These are phyloP conservation scores for Leptinotarsa lineolata DNA, from an alignment of 1,140 invertebrate species.

Conservation along the genomic window DNA sequence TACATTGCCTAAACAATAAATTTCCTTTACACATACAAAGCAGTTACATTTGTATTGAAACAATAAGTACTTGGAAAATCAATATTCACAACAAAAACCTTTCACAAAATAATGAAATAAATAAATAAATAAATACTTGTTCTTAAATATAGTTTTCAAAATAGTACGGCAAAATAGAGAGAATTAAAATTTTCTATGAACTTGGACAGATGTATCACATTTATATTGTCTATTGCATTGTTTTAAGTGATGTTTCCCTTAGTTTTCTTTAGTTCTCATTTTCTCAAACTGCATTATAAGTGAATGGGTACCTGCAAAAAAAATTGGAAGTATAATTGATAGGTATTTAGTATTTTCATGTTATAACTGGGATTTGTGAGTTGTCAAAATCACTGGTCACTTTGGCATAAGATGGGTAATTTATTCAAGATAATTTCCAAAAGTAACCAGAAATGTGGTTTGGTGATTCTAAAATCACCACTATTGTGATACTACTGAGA, in stretches of 20 bases:
- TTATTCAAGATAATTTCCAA: too few relatives aligned
- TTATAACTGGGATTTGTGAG: neutral
- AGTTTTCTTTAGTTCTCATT: constrained; percentile 31
- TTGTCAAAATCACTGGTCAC: neutral
- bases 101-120: neutral
- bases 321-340: neutral
- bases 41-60: too few relatives aligned
- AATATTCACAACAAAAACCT: too few relatives aligned
- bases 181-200: neutral
- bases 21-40: too few relatives aligned
- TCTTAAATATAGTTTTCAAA: neutral
- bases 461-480: too few relatives aligned
- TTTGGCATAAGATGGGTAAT: neutral
- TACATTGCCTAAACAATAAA: too few relatives aligned
- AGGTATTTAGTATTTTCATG: neutral
- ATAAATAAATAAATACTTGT: constrained; percentile 4
- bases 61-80: too few relatives aligned
- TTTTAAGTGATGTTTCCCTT: constrained; percentile 12
- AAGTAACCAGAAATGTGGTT: too few relatives aligned
- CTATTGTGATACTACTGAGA: neutral
- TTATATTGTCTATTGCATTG: neutral
- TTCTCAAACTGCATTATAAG: constrained; percentile 44
- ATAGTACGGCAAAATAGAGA: neutral
- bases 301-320: constrained; percentile 41
- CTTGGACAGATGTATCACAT: neutral